A percentile compares a stretch with the other conserved stretches of the same genome.
Evolutionary conservation across 2,113 vertebrate genomes (phyloP).

Genomic region (Carlito syrichta): DNA sequence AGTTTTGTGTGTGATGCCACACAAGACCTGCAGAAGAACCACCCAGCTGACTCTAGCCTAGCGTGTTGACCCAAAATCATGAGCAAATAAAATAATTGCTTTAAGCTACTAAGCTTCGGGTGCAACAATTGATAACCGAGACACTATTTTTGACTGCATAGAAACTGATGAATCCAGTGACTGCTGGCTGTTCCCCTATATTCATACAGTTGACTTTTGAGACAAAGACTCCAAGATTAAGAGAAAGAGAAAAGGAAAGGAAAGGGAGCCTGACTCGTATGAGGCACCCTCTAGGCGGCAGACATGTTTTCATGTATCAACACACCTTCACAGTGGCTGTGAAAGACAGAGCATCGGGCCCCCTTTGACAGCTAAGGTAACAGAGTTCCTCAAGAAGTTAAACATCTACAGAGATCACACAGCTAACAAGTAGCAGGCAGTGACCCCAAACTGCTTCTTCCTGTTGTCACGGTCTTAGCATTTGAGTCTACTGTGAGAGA

Average conservation of each 20-base stretch:
- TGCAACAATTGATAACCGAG: neutral
- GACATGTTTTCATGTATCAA: neutral
- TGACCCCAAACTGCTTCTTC: neutral
- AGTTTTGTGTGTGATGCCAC: neutral
- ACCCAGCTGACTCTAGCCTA: neutral
- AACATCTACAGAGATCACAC: neutral
- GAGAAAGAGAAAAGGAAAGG: neutral
- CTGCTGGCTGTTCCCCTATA: neutral
- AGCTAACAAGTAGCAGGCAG: neutral
- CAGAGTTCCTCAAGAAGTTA: neutral
- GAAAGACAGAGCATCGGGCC: neutral
- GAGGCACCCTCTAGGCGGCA: neutral
- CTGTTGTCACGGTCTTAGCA: neutral
- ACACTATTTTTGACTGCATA: neutral
- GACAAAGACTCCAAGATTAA: neutral
- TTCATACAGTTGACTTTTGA: neutral
- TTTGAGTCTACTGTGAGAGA: neutral
- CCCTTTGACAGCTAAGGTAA: neutral
- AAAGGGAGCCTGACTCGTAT: neutral
- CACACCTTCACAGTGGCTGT: neutral
- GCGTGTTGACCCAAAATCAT: neutral
- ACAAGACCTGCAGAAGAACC: neutral
- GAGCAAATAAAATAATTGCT: neutral
- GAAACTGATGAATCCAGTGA: neutral
- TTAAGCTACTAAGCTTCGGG: neutral